Evolutionary conservation across 2,113 vertebrate genomes (phyloP).

Genomic region (Fulmarus glacialis): DNA sequence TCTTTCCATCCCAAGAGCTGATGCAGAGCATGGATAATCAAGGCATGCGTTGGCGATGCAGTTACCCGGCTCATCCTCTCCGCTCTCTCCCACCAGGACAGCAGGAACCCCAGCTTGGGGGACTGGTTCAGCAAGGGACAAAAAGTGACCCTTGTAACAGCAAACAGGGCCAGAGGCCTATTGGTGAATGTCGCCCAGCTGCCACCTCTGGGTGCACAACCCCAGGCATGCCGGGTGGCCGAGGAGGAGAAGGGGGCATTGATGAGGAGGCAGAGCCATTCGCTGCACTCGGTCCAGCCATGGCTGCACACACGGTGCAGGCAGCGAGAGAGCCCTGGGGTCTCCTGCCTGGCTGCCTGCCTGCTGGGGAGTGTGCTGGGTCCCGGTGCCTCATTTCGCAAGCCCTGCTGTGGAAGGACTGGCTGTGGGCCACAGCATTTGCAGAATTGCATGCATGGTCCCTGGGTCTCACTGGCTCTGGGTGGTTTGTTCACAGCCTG

Average conservation of each 20-base stretch:
- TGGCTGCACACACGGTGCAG: background rate
- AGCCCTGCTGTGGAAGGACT: background rate
- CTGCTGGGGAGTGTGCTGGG: background rate
- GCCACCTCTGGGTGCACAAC: background rate
- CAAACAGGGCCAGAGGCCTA: background rate
- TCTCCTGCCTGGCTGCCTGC: background rate
- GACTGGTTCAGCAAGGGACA: background rate
- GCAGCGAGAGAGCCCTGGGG: background rate
- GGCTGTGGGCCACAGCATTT: background rate
- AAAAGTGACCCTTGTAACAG: background rate
- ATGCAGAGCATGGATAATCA: background rate
- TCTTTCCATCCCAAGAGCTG: background rate
- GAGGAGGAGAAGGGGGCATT: background rate
- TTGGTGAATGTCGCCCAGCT: background rate
- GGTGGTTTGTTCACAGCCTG: background rate
- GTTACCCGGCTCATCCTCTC: background rate
- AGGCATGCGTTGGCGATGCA: background rate
- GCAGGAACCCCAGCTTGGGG: background rate
- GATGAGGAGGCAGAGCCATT: background rate
- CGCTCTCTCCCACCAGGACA: background rate
- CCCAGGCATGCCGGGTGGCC: background rate
- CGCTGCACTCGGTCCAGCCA: background rate
- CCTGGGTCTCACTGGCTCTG: background rate
- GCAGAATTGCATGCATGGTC: background rate
- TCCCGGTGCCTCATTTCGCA: background rate